Evolutionary conservation across 2,113 vertebrate species (phyloP).

Genomic region (Cyanoderma ruficeps): DNA sequence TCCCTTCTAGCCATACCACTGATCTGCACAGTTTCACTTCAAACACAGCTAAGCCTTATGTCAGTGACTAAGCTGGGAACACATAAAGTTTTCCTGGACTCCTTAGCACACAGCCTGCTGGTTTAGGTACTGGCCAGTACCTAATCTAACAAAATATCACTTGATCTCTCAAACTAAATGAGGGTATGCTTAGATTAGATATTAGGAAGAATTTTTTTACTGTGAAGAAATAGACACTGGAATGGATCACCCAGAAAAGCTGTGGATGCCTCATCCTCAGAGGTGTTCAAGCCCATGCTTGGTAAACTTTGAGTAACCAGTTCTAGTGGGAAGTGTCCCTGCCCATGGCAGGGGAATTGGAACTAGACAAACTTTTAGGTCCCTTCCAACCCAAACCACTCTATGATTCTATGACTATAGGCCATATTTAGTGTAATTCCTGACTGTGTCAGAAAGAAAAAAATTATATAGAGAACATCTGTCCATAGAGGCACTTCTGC

Average conservation of each 20-base stretch:
- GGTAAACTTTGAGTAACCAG: neutral
- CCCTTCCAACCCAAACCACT: neutral
- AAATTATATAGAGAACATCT: neutral
- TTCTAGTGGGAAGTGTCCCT: neutral
- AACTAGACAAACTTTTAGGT: neutral
- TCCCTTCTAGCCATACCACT: neutral
- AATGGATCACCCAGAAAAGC: neutral
- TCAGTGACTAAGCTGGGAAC: neutral
- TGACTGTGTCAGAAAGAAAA: neutral
- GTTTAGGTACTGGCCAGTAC: neutral
- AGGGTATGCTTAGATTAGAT: neutral
- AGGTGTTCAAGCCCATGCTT: neutral
- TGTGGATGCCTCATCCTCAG: neutral
- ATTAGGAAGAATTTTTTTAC: neutral
- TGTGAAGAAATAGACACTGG: neutral
- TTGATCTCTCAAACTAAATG: neutral
- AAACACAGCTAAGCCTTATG: neutral
- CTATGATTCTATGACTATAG: neutral
- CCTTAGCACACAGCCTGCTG: neutral
- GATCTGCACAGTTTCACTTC: neutral
- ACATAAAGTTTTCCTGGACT: neutral
- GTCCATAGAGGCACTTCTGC: neutral
- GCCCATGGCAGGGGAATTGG: neutral
- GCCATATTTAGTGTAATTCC: neutral
- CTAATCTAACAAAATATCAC: neutral